Base-by-base conservation (phyloP, 2,797 vertebrate species). In the Halcyon badia region DNA sequence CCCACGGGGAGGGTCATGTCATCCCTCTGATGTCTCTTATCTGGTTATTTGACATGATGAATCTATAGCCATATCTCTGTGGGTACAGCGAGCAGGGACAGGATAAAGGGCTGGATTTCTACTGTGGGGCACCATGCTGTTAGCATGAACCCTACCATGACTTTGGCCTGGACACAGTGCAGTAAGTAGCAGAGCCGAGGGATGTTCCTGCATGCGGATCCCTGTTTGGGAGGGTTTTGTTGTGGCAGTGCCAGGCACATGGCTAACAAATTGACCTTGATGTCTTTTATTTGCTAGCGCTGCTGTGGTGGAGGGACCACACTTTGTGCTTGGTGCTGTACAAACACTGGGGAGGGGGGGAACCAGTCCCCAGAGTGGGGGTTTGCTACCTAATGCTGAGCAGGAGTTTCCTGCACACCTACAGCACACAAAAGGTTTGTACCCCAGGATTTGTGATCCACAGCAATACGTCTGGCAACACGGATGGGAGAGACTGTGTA, bases 351-450 rank as follows among this genome's bases (percentile, higher is more conserved):
- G 11, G 17, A 10, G 12, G 35, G 20, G 41, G 42, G 44, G 46
- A 57, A 35, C 6, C n/a, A 10, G 37, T n/a, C 28, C 41, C 37
- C 2, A 1, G 39, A 72, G 8, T 3, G 1, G 9, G 1, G 13
- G 12, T 66, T 58, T 37, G 62, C 25, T 41, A 16, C 21, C 22
- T 17, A 19, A 15, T 1, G 11, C 33, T 60, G 10, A 60, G 28
- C 11, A 65, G 30, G 16, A 31, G 24, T n/a, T 75, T 62, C 13
- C 62, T 88, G 42, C 17, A 28, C 2, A 8, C 21, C 28, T 2
- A 2, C 12, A 19, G 22, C 19, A n/a, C 37, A 7, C 16, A 13
- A 22, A 8, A 24, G 35, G 15, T 24, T 49, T 33, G 20, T 31
- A 49, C 3, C 14, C 11, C 28, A 24, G 46, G 35, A 28, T 81